These are phyloP conservation scores for Adelges cooleyi DNA, from an alignment of 1,140 invertebrate genomes.

Conservation along the genomic window DNA sequence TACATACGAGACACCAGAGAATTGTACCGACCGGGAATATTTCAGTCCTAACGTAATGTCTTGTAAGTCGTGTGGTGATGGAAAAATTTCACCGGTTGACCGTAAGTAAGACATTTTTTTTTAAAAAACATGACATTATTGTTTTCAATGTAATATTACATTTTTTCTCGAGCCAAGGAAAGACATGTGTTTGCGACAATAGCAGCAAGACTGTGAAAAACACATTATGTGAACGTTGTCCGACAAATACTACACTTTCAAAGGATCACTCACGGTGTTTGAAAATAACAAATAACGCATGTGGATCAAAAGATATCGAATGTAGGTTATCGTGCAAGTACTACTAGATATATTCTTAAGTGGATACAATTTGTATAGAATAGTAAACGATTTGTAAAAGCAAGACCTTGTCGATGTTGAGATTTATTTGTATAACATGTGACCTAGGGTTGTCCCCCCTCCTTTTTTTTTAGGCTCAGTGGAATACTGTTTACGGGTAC, in stretches of 20 bases:
- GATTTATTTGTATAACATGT: too few species aligned
- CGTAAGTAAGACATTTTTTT: background rate
- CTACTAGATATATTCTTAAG: too few species aligned
- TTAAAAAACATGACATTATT: too few species aligned
- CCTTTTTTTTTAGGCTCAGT: too few species aligned
- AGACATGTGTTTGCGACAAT: constrained; percentile 7
- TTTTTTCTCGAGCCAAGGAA: background rate
- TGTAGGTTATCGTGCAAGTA: background rate
- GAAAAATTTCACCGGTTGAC: background rate
- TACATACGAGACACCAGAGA: background rate
- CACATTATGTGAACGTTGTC: constrained; percentile 7
- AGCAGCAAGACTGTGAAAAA: background rate
- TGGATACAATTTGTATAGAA: too few species aligned
- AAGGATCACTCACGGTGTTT: constrained; percentile 7
- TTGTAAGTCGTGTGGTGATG: background rate
- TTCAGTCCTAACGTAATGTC: background rate
- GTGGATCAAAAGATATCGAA: constrained; percentile 21
- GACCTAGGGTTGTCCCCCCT: too few species aligned
- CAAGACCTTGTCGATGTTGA: too few species aligned
- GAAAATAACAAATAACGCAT: background rate
- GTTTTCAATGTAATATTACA: background rate
- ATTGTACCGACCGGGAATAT: constrained; percentile 15
- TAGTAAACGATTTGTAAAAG: too few species aligned
- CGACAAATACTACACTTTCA: background rate
- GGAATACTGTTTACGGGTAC: too few species aligned